Percentiles rank a stretch among this genome's conserved stretches.
These are phyloP conservation scores for Chalcosyrphus nemorum DNA, from an alignment of 2,888 invertebrate species.

Conservation along the genomic window DNA sequence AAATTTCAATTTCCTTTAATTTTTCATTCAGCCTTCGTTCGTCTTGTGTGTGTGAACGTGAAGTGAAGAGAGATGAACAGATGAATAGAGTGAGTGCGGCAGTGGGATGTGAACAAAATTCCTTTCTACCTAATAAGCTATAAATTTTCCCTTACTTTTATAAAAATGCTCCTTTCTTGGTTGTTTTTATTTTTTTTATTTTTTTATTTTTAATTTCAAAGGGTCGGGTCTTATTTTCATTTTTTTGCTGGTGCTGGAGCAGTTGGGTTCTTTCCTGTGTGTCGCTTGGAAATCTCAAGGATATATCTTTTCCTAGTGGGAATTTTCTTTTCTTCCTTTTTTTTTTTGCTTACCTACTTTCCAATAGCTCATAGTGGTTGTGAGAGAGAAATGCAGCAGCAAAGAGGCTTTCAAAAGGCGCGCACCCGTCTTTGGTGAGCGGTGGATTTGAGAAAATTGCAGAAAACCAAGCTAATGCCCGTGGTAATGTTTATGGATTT, in stretches of 20 bases:
- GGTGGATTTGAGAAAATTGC: slow-evolving; percentile 4
- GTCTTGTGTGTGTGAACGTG: too few relatives aligned
- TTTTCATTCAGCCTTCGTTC: slow-evolving; percentile 50
- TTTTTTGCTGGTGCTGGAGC: not conserved
- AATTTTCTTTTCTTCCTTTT: slow-evolving; percentile 3
- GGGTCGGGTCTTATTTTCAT: slow-evolving; percentile 7
- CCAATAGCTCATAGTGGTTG: slow-evolving; percentile 10
- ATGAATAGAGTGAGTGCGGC: not conserved
- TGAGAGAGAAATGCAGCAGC: slow-evolving; percentile 41
- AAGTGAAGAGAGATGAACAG: not conserved
- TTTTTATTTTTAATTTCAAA: slow-evolving; percentile 34
- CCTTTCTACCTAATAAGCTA: slow-evolving; percentile 64
- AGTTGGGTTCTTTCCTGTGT: slow-evolving; percentile 32
- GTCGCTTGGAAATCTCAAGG: slow-evolving; percentile 31
- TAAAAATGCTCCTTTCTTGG: not conserved
- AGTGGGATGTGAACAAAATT: slow-evolving; percentile 25
- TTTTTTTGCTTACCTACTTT: not conserved
- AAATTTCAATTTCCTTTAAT: slow-evolving; percentile 62
- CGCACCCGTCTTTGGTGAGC: slow-evolving; percentile 7
- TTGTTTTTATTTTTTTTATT: slow-evolving; percentile 3
- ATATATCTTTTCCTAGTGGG: slow-evolving; percentile 10
- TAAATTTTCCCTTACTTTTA: slow-evolving; percentile 43
- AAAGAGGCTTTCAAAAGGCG: slow-evolving; percentile 30
- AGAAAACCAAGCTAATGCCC: slow-evolving; percentile 38
- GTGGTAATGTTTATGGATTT: slow-evolving; percentile 48